These are phyloP conservation scores for Cephonodes hylas DNA, from an alignment of 2,888 invertebrate species.

Conservation along the genomic window DNA sequence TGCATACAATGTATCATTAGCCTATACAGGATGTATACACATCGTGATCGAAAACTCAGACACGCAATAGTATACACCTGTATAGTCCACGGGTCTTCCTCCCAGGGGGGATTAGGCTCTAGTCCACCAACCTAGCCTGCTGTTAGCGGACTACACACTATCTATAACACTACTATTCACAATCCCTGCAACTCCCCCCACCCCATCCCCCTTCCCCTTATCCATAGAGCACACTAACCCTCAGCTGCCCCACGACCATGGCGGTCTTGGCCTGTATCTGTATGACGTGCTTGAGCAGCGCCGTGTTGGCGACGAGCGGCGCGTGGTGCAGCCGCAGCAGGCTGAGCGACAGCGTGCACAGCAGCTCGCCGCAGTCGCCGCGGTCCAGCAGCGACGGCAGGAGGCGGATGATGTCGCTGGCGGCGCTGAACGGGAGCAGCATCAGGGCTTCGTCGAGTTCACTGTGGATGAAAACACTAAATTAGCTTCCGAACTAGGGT, in stretches of 20 bases:
- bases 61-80: too few relatives aligned
- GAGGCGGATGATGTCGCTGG: conserved; percentile 88
- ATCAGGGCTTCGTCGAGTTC: conserved; percentile 95
- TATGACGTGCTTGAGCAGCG: conserved; percentile 84
- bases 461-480: conserved; percentile 67
- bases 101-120: too few relatives aligned
- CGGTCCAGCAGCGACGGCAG: conserved; percentile 85
- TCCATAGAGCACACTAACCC: conserved; percentile 70
- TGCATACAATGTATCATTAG: too few relatives aligned
- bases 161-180: too few relatives aligned
- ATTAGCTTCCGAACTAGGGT: too few relatives aligned
- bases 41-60: too few relatives aligned
- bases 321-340: conserved; percentile 88
- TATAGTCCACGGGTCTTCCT: too few relatives aligned
- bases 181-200: neutral
- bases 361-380: conserved; percentile 88
- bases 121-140: too few relatives aligned
- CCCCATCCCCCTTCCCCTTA: neutral
- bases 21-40: too few relatives aligned
- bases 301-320: conserved; percentile 87
- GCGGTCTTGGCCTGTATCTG: conserved; percentile 82
- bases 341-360: conserved; percentile 88
- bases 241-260: conserved; percentile 79
- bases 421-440: conserved; percentile 90
- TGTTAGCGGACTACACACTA: too few relatives aligned